Base-by-base conservation (phyloP, 2,888 invertebrate species). In the Ctenicera cuprea region DNA sequence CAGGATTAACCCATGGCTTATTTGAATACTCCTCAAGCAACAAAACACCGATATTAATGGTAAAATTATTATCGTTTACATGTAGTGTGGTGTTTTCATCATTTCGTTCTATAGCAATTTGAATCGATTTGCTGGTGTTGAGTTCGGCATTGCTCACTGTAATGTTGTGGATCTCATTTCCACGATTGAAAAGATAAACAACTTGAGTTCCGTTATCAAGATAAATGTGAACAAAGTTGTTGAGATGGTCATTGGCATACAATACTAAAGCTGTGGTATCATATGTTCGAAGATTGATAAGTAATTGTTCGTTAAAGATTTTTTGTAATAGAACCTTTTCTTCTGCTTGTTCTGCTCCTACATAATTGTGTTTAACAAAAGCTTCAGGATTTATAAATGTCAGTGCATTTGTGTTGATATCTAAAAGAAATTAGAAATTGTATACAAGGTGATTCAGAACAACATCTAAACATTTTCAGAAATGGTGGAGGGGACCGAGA, bases 191-290 rank as follows among this genome's bases (percentile, higher is more conserved):
- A 2, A 95, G 88, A 83, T 95, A 96, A 50, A 95, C 92, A 22
- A 97, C 93, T 87, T 92, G 91, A 8, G 93, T 93, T 12, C 94
- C 94, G 75, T 93, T 93, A 77, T 93, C 92, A 75, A 97, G 92
- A 86, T 95, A 95, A 30, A 97, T 87, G 86, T 97, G 97, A 63
- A 97, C 93, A 85, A 97, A 97, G 86, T 98, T 98, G 85, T 97
- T 97, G 73, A 95, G 89, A 85, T 97, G 94, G 86, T 98, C 97
- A 84, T 97, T 96, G 37, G 96, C 95, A 83, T 97, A 97, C 7
- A 97, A 88, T 16, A 97, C 92, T 80, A 97, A 87, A 0, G 96
- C 93, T 78, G 94, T 91, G 43, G 91, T 89, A 81, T 95, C 95
- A 84, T 96, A 96, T 0, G 97, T 97, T 80, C 97, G 90, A 74